Evolutionary conservation across 2,113 vertebrate species (phyloP).

Genomic region (Uria lomvia): DNA sequence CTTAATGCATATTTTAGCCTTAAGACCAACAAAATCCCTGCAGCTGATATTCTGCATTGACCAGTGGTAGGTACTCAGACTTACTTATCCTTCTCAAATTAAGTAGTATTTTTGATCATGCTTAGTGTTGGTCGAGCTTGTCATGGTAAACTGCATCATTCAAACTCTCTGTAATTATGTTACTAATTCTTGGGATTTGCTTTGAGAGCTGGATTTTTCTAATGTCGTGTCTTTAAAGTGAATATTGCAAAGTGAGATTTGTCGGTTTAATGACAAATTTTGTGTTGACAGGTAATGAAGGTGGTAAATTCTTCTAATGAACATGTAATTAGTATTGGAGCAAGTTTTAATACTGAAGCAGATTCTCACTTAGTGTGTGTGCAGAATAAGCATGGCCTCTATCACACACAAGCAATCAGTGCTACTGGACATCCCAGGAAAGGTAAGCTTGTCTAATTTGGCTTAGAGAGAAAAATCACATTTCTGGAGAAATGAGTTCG

Average conservation of each 20-base stretch:
- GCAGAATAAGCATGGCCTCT: conserved; percentile 85
- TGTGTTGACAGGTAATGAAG: conserved; percentile 83
- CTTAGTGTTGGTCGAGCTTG: background rate
- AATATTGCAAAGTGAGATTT: background rate
- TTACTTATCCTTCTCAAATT: background rate
- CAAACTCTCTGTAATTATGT: background rate
- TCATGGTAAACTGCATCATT: background rate
- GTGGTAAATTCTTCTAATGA: conserved; percentile 88
- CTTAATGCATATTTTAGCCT: background rate
- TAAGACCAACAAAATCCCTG: background rate
- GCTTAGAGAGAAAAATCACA: background rate
- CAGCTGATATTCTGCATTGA: background rate
- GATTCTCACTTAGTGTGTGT: conserved; percentile 93
- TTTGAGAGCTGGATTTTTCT: background rate
- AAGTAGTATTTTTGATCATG: background rate
- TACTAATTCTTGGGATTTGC: background rate
- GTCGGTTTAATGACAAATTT: background rate
- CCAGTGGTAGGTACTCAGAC: background rate
- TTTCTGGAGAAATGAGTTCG: background rate
- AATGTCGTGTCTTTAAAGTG: background rate
- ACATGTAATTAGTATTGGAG: conserved; percentile 92
- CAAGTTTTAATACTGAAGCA: conserved; percentile 85
- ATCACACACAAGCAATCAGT: conserved; percentile 89
- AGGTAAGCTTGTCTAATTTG: conserved; percentile 70
- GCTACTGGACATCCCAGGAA: conserved; percentile 82